These are phyloP conservation scores for Noturus placidus DNA, from an alignment of 2,113 vertebrate genomes.

Conservation along the genomic window DNA sequence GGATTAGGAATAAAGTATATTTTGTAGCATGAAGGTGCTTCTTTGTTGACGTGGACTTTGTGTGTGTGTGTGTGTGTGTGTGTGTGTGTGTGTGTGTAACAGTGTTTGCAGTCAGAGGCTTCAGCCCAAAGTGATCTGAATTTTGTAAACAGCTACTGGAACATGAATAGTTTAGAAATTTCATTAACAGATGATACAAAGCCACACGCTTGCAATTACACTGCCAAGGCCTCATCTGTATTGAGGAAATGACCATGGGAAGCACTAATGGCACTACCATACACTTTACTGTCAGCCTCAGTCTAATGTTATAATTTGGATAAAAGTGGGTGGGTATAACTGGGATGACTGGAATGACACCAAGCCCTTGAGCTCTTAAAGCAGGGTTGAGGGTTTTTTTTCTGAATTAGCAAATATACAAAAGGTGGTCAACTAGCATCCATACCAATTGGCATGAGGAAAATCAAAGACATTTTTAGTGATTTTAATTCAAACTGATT, in stretches of 20 bases:
- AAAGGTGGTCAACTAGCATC: background rate
- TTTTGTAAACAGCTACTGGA: background rate
- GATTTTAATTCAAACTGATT: background rate
- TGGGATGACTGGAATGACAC: background rate
- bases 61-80: background rate
- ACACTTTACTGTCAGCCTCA: constrained; percentile 20
- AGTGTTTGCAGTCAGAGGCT: background rate
- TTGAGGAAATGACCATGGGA: constrained; percentile 30
- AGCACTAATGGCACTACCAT: background rate
- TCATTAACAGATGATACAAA: constrained; percentile 37
- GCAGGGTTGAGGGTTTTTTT: background rate
- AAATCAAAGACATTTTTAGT: background rate
- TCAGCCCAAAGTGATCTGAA: constrained; percentile 13
- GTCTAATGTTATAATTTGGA: constrained; percentile 11
- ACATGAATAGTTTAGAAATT: too few species aligned
- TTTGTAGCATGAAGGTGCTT: too few species aligned
- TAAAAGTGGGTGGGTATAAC: background rate
- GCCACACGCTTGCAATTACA: constrained; percentile 30
- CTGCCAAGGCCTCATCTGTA: constrained; percentile 27
- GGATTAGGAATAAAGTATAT: background rate
- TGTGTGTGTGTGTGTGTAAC: background rate
- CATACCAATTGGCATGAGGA: background rate
- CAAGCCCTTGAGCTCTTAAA: background rate
- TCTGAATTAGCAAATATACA: background rate
- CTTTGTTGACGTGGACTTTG: too few species aligned